Conservation (phyloP, 2,113 vertebrate species). For the Craseonycteris thonglongyai region DNA sequence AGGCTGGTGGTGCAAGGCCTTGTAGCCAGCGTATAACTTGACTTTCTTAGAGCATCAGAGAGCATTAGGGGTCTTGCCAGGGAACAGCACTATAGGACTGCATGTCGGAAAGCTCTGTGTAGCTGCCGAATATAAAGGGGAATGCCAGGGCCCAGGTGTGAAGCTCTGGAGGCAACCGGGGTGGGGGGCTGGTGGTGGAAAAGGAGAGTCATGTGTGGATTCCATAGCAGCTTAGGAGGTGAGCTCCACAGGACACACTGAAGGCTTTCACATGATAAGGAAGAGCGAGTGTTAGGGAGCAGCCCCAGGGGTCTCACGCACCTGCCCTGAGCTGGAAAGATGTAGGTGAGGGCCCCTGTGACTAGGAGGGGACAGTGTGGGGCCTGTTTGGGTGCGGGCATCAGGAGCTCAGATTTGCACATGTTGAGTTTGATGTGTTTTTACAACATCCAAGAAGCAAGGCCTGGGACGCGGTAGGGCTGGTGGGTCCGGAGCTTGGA, state of each 20-base stretch:
- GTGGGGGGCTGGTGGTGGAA: not conserved
- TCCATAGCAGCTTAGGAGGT: not conserved
- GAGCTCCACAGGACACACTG: not conserved
- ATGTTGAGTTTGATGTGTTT: not conserved
- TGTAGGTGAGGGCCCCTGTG: rapidly evolving
- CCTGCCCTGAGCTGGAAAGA: not conserved
- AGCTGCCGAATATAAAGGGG: not conserved
- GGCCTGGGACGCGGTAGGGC: not conserved
- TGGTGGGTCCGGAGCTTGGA: not conserved
- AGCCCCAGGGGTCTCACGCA: not conserved
- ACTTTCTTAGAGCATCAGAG: not conserved
- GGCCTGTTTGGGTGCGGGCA: not conserved
- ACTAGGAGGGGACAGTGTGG: not conserved
- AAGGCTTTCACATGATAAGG: not conserved
- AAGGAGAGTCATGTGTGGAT: not conserved
- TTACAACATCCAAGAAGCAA: not conserved
- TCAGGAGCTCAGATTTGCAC: not conserved
- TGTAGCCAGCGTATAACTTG: rapidly evolving
- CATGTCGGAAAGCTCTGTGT: not conserved
- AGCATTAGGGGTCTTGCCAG: not conserved
- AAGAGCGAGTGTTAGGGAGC: not conserved
- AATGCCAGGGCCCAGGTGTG: not conserved
- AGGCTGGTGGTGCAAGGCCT: rapidly evolving
- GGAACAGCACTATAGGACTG: rapidly evolving
- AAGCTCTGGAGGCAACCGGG: not conserved